Evolutionary conservation across 2,797 vertebrate species (phyloP).

Genomic region (Arrhamphus sclerolepis): DNA sequence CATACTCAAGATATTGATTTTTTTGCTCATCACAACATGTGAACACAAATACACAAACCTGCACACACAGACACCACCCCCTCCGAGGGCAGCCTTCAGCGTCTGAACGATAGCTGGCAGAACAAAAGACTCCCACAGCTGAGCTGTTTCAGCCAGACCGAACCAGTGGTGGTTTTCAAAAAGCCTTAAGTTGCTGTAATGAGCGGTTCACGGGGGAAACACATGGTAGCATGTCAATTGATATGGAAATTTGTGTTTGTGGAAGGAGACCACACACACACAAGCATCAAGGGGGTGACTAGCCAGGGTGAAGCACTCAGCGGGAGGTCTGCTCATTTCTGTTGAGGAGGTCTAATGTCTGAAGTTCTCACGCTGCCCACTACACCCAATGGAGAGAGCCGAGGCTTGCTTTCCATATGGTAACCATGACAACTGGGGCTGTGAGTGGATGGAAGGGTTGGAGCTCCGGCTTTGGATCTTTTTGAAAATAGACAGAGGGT

Average conservation of each 20-base stretch:
- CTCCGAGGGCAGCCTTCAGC: conserved; percentile 43
- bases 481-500: conserved; percentile 61
- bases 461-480: conserved; percentile 66
- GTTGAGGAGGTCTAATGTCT: conserved; percentile 65
- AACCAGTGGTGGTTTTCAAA: conserved; percentile 68
- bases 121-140: conserved; percentile 73
- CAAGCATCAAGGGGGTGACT: conserved; percentile 68
- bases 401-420: conserved; percentile 66
- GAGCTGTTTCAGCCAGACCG: conserved; percentile 49
- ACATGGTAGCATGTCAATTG: conserved; percentile 71
- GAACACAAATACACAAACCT: conserved; percentile 46
- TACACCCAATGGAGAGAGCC: conserved; percentile 49
- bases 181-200: conserved; percentile 70
- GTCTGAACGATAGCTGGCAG: conserved; percentile 56
- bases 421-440: conserved; percentile 79
- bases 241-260: conserved; percentile 77
- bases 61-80: conserved; percentile 42
- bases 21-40: conserved; percentile 53
- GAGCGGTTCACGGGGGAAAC: conserved; percentile 64
- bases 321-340: conserved; percentile 70
- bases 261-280: conserved; percentile 72
- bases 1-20: conserved; percentile 66
- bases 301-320: conserved; percentile 39
- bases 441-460: conserved; percentile 65
- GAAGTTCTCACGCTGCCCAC: conserved; percentile 77